Percentiles rank a stretch among this genome's conserved stretches.
Conservation (phyloP, 2,113 vertebrate species). For the Oncorhynchus kisutch region DNA sequence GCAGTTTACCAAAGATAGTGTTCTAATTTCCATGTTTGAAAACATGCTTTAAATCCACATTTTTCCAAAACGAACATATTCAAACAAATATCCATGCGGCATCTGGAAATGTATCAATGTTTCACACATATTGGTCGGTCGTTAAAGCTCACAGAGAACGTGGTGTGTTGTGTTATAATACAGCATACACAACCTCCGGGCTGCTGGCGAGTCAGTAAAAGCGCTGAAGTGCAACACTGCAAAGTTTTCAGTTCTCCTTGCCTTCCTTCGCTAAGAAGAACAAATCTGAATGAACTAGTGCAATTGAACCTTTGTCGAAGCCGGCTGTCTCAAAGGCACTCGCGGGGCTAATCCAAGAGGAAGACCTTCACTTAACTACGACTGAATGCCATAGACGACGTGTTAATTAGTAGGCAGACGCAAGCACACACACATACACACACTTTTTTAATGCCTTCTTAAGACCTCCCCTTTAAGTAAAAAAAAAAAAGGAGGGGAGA, state of each 20-base stretch:
- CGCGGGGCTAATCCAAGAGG: slow-evolving; percentile 32
- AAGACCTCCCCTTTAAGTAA: slow-evolving; percentile 9
- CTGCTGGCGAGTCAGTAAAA: slow-evolving; percentile 19
- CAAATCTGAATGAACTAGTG: slow-evolving; percentile 20
- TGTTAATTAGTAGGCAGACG: slow-evolving; percentile 30
- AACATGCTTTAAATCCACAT: neutral
- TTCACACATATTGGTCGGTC: neutral
- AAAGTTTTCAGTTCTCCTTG: slow-evolving; percentile 29
- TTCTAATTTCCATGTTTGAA: neutral
- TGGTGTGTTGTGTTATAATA: neutral
- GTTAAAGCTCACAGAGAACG: slow-evolving; percentile 3
- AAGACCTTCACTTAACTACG: slow-evolving; percentile 30
- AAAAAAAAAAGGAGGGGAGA: slow-evolving; percentile 1
- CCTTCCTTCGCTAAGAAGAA: neutral
- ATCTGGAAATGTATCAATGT: neutral
- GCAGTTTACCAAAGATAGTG: neutral
- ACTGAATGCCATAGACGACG: slow-evolving; percentile 36
- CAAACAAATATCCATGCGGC: neutral
- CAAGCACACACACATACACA: slow-evolving; percentile 1
- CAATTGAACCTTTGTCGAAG: slow-evolving; percentile 19
- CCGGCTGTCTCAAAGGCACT: slow-evolving; percentile 21
- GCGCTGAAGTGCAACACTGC: slow-evolving; percentile 24
- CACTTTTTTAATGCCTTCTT: slow-evolving; percentile 15
- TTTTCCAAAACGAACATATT: neutral
- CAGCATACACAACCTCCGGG: slow-evolving; percentile 24